phyloP scores from a whole-genome alignment of 2,113 vertebrate species.

The Eulemur rufifrons region DNA sequence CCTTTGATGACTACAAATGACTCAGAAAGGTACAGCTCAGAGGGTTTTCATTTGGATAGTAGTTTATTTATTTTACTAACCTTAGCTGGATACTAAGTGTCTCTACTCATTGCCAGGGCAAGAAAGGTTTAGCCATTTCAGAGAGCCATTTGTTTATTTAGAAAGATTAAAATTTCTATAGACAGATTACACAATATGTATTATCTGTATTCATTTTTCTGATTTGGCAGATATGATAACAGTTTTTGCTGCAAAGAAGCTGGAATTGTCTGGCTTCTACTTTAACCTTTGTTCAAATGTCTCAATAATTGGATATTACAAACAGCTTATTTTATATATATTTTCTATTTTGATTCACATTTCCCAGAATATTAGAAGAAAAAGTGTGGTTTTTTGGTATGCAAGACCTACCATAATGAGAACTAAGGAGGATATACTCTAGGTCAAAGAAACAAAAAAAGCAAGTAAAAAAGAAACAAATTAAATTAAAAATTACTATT shows the following conservation, averaged over 20 bases:
- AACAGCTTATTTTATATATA: not conserved
- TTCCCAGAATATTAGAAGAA: conserved; percentile 21
- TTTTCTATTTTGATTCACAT: not conserved
- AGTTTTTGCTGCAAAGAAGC: not conserved
- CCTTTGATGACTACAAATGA: not conserved
- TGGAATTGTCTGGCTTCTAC: not conserved
- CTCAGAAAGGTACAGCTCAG: not conserved
- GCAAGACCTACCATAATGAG: not conserved
- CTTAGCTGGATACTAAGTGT: not conserved
- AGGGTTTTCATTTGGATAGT: not conserved
- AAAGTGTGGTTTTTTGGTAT: not conserved
- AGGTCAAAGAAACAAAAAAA: not conserved
- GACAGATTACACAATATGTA: not conserved
- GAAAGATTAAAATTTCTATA: not conserved
- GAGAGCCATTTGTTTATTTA: not conserved
- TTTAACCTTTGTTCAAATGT: not conserved
- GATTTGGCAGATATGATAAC: not conserved
- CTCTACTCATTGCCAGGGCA: not conserved
- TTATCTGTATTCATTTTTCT: not conserved
- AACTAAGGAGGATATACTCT: not conserved
- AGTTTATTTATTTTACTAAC: not conserved
- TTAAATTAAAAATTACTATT: not conserved
- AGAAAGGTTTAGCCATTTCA: not conserved
- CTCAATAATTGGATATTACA: not conserved
- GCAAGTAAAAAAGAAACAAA: not conserved